phyloP scores from a whole-genome alignment of 2,888 invertebrate species.

The Scaptomyza flava region DNA sequence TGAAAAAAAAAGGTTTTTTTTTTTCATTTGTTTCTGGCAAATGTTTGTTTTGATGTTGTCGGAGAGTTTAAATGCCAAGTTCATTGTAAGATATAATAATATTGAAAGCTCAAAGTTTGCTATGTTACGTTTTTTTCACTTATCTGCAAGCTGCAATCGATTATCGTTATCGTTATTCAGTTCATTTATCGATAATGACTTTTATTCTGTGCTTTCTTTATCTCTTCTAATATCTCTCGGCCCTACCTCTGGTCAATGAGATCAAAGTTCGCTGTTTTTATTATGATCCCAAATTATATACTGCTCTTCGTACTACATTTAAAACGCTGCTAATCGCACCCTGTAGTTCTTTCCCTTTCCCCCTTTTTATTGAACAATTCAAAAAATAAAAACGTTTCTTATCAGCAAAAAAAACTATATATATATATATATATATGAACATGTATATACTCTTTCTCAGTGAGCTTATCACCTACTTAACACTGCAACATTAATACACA shows the following conservation, averaged over 20 bases:
- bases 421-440: not conserved
- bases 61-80: too few relatives aligned
- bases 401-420: conserved; percentile 3
- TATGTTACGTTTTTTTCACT: too few relatives aligned
- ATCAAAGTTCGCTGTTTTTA: conserved; percentile 3
- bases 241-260: not conserved
- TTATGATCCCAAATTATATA: conserved; percentile 7
- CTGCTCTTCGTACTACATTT: not conserved
- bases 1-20: too few relatives aligned
- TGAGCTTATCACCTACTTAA: conserved; percentile 29
- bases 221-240: not conserved
- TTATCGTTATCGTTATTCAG: too few relatives aligned
- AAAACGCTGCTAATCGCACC: conserved; percentile 1
- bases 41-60: too few relatives aligned
- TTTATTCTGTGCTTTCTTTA: not conserved
- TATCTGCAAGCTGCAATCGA: too few relatives aligned
- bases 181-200: too few relatives aligned
- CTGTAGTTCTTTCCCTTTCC: not conserved
- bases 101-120: too few relatives aligned
- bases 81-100: too few relatives aligned
- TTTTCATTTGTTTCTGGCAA: too few relatives aligned
- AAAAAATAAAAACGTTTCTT: conserved; percentile 2
- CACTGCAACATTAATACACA: not conserved
- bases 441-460: not conserved
- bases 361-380: too few relatives aligned